phyloP scores from a whole-genome alignment of 2,888 invertebrate genomes.

The Rosalia funebris region DNA sequence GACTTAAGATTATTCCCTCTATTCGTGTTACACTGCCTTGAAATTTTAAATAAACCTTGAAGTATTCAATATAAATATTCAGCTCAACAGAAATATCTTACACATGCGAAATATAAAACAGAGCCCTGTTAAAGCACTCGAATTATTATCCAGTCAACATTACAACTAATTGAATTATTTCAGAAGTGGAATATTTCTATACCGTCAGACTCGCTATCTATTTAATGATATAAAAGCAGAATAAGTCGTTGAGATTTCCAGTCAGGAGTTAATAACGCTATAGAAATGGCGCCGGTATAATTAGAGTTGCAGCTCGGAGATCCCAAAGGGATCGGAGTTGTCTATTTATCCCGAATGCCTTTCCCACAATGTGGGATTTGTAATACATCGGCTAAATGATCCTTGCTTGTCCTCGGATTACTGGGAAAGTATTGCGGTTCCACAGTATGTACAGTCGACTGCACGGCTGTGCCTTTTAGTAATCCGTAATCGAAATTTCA shows the following conservation, averaged over 20 bases:
- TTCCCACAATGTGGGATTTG: constrained; percentile 19
- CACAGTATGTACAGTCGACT: constrained; percentile 6
- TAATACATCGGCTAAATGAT: constrained; percentile 14
- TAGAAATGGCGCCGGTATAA: constrained; percentile 12
- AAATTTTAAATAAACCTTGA: too few relatives aligned
- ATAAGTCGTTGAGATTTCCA: neutral
- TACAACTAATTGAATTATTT: neutral
- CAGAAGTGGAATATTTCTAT: constrained; percentile 5
- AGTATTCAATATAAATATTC: too few relatives aligned
- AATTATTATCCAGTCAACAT: neutral
- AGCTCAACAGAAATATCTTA: too few relatives aligned
- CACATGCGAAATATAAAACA: too few relatives aligned
- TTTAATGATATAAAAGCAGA: neutral
- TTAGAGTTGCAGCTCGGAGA: constrained; percentile 16
- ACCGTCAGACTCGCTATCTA: neutral
- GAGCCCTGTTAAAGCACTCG: neutral
- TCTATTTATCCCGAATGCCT: constrained; percentile 11
- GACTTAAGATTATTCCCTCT: too few relatives aligned
- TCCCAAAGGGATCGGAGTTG: constrained; percentile 5
- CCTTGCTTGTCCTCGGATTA: constrained; percentile 10
- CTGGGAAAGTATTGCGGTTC: neutral
- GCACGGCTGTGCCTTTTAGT: neutral
- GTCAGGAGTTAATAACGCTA: neutral
- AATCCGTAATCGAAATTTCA: constrained; percentile 18
- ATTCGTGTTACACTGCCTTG: too few relatives aligned